Conservation (phyloP, 2,113 vertebrate species). For the Cryptoleucopteryx plumbea region DNA sequence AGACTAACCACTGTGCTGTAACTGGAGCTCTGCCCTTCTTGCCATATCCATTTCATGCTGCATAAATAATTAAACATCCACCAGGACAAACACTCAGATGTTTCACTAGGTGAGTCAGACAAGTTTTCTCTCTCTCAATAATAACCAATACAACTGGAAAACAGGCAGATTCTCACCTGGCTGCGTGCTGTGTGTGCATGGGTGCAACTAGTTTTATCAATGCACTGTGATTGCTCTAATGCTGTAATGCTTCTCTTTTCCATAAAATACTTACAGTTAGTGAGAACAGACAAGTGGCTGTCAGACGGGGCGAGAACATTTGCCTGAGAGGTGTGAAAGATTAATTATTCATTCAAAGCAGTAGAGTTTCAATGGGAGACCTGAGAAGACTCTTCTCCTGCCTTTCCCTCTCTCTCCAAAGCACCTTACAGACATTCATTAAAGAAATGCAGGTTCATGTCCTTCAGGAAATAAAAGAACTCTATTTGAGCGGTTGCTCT, state of each 20-base stretch:
- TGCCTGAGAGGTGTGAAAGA: background rate
- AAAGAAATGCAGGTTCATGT: background rate
- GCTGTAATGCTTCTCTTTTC: background rate
- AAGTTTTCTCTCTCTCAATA: background rate
- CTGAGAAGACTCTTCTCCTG: background rate
- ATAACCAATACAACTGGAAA: background rate
- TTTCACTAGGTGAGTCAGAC: background rate
- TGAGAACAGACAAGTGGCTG: background rate
- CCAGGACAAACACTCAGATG: background rate
- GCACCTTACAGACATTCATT: background rate
- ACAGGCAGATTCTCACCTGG: background rate
- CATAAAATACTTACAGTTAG: background rate
- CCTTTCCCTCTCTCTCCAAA: background rate
- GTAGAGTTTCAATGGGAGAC: background rate
- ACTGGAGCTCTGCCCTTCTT: background rate
- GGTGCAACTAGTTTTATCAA: background rate
- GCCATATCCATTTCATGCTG: background rate
- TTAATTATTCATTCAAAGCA: slow-evolving; percentile 27
- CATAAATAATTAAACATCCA: background rate
- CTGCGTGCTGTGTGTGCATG: fast-evolving
- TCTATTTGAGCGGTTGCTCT: background rate
- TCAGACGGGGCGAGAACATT: background rate
- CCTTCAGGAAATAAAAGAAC: background rate
- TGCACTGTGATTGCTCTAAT: background rate
- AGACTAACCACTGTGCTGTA: background rate